A percentile compares a stretch with the other conserved stretches of the same genome.
phyloP scores from a whole-genome alignment of 53 echinoderm and acorn worm genomes.

The Crossaster papposus region DNA sequence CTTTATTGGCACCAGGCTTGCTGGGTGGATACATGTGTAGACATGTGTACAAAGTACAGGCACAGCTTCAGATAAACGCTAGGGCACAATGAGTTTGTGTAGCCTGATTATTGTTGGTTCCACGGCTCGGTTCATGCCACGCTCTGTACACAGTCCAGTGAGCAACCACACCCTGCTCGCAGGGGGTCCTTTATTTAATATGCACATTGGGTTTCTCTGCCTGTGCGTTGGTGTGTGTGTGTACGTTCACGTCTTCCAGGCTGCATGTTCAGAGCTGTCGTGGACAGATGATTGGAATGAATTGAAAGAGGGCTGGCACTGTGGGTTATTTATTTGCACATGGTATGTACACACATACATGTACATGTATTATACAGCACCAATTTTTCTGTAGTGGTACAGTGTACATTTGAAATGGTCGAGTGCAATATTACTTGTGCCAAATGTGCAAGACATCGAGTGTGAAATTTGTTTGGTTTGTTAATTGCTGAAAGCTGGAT shows the following conservation, averaged over 20 bases:
- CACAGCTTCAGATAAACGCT: constrained; percentile 20
- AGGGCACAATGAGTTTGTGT: neutral
- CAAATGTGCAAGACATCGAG: neutral
- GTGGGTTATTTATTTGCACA: neutral
- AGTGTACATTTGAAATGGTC: too few relatives aligned
- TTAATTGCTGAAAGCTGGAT: neutral
- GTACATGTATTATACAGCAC: too few relatives aligned
- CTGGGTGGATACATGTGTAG: neutral
- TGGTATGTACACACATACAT: neutral
- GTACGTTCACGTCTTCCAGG: constrained; percentile 26
- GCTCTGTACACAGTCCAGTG: constrained; percentile 58
- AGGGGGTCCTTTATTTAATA: constrained; percentile 58
- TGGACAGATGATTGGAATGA: neutral
- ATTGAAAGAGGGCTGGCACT: neutral
- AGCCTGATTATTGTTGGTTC: neutral
- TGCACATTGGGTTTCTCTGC: constrained; percentile 4
- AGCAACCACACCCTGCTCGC: constrained; percentile 60
- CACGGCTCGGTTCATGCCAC: constrained; percentile 16
- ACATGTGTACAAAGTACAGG: constrained; percentile 45
- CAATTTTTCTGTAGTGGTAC: too few relatives aligned
- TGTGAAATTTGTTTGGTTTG: neutral
- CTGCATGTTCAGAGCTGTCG: neutral
- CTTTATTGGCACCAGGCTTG: too few relatives aligned
- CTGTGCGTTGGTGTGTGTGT: neutral
- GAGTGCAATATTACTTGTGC: neutral